These are phyloP conservation scores for Spilogale gracilis DNA, from an alignment of 2,113 vertebrate genomes.

Conservation along the genomic window DNA sequence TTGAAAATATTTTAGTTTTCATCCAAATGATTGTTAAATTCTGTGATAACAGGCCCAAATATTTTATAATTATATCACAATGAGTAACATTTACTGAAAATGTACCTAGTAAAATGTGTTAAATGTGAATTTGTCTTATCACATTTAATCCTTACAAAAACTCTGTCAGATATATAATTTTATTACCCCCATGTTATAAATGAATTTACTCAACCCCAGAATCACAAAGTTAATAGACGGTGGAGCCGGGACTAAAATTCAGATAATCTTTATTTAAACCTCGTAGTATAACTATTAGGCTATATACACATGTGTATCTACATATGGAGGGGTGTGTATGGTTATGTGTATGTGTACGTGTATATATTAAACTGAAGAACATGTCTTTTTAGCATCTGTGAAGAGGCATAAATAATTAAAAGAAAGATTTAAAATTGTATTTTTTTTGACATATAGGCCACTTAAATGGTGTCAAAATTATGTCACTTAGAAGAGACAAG, in stretches of 20 bases:
- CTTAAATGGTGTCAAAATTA: background rate
- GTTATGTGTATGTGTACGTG: no score
- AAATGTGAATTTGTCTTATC: background rate
- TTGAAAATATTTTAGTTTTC: background rate
- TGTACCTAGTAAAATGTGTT: background rate
- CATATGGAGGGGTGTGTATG: no score
- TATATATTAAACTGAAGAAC: background rate
- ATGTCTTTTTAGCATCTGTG: background rate
- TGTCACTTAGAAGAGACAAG: background rate
- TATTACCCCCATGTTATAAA: background rate
- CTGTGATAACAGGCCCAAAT: background rate
- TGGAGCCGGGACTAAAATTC: background rate
- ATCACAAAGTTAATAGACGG: background rate
- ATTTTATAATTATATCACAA: background rate
- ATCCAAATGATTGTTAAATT: slow-evolving; percentile 2
- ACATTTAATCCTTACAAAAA: background rate
- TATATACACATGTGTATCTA: background rate
- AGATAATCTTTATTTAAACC: background rate
- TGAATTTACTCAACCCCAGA: background rate
- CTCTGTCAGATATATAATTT: background rate
- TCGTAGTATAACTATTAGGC: background rate
- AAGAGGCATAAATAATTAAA: background rate
- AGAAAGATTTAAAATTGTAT: background rate
- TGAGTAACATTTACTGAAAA: background rate
- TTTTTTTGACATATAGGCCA: background rate